Base-by-base conservation (phyloP, 2,888 invertebrate species). In the Hylaea fasciaria region DNA sequence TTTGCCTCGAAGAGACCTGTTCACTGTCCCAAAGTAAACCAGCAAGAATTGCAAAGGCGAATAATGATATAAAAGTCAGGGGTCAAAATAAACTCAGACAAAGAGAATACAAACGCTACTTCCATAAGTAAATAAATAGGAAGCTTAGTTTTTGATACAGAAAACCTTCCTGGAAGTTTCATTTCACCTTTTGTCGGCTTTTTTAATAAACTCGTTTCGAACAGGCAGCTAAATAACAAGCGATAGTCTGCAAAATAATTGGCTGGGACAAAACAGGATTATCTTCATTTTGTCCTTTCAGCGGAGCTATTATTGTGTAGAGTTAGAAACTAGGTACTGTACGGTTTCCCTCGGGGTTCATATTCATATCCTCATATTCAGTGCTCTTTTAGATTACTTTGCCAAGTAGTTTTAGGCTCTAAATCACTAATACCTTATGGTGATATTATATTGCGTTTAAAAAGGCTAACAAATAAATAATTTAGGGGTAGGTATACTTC, bases 191-290 rank as follows among this genome's bases (percentile, higher is more conserved):
- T 40, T 40, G 4, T 12, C 4, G 14, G 12, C 40, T 14, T 13
- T 14, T 14, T 9, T 14, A 40, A 40, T 13, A 40, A 40, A 40
- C 4, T 40, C 37, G n/a, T 37, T 37, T 28, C 9, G 13, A 22
- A 40, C 22, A 7, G 22, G 9, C 5, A 40, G 41, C 9, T 10
- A 50, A 50, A 40, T 22, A 12, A 41, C 7, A 11, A 41, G 14
- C 28, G 14, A 41, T 29, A 22, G 22, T 22, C 22, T 22, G 22
- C 14, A 28, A 9, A 41, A 50, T 50, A 50, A 50, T 50, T 41
- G 50, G 22, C 43, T 17, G 43, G 22, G 17, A 17, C 43, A 43
- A 43, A 41, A 43, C 0, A 14, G 40, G 14, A 14, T 40, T 40
- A 40, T 14, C 40, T 40, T 40, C 14, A 40, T 40, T 40, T 14